Evolutionary conservation across 2,888 invertebrate genomes (phyloP).

Genomic region (Drosophila longiperda): DNA sequence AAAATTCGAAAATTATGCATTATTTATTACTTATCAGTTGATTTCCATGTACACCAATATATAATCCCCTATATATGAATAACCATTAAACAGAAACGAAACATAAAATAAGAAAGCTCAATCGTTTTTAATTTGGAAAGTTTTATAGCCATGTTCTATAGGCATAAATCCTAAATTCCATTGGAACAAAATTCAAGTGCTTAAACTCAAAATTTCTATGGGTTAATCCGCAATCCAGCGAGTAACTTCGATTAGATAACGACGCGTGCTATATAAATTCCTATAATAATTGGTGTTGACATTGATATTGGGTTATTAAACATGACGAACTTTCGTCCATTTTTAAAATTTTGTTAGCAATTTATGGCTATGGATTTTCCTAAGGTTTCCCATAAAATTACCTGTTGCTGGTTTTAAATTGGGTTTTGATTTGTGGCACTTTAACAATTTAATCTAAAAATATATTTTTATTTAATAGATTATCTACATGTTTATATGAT

Average conservation of each 20-base stretch:
- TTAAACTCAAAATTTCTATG: constrained; percentile 25
- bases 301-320: constrained; percentile 29
- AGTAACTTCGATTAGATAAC: constrained; percentile 40
- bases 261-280: constrained; percentile 43
- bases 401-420: not conserved
- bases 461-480: not conserved
- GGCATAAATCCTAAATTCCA: constrained; percentile 40
- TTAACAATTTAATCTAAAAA: not conserved
- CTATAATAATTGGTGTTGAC: constrained; percentile 27
- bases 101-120: not conserved
- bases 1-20: constrained; percentile 2
- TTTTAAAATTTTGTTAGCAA: too few species aligned
- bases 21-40: constrained; percentile 25
- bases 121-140: constrained; percentile 28
- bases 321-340: constrained; percentile 24
- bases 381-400: not conserved
- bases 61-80: constrained; percentile 1
- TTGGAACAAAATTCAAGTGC: constrained; percentile 35
- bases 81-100: constrained; percentile 6
- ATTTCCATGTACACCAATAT: constrained; percentile 14
- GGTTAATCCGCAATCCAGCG: constrained; percentile 24
- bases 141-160: constrained; percentile 13
- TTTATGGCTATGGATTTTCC: constrained; percentile 12
- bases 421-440: too few species aligned
- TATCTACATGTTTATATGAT: not conserved